phyloP scores from a whole-genome alignment of 2,888 invertebrate species.

The Peribatodes rhomboidaria region DNA sequence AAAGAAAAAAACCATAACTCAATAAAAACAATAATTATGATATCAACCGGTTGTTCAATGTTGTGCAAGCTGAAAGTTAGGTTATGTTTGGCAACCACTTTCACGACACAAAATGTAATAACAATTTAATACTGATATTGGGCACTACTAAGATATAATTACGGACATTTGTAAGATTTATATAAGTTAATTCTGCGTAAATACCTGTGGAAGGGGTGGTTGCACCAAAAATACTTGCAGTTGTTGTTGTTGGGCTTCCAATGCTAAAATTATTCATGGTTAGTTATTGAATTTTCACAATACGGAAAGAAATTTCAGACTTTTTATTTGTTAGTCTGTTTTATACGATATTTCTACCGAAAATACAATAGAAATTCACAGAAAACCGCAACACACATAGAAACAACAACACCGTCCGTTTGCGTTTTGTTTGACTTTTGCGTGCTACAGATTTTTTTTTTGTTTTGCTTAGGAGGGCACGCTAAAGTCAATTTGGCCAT shows the following conservation, averaged over 20 bases:
- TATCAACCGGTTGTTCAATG: not conserved
- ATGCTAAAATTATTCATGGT: constrained; percentile 75
- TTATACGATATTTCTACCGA: not conserved
- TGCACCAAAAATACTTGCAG: constrained; percentile 71
- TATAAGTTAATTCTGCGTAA: not conserved
- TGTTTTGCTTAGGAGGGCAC: too few species aligned
- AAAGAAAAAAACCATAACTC: too few species aligned
- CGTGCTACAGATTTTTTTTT: not conserved
- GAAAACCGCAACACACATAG: not conserved
- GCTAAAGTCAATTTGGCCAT: too few species aligned
- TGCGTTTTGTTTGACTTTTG: too few species aligned
- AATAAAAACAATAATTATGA: too few species aligned
- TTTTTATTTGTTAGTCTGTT: not conserved
- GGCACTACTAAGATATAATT: not conserved
- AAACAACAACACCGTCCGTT: not conserved
- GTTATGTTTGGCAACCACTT: constrained; percentile 26
- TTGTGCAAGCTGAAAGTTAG: constrained; percentile 30
- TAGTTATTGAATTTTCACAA: not conserved
- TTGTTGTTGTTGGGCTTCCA: constrained; percentile 68
- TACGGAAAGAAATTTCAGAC: not conserved
- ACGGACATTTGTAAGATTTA: not conserved
- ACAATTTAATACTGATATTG: not conserved
- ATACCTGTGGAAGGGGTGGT: constrained; percentile 71
- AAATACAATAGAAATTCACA: not conserved
- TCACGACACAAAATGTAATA: not conserved